These are phyloP conservation scores for Okamejei kenojei DNA, from an alignment of 2,797 vertebrate genomes.

Conservation along the genomic window DNA sequence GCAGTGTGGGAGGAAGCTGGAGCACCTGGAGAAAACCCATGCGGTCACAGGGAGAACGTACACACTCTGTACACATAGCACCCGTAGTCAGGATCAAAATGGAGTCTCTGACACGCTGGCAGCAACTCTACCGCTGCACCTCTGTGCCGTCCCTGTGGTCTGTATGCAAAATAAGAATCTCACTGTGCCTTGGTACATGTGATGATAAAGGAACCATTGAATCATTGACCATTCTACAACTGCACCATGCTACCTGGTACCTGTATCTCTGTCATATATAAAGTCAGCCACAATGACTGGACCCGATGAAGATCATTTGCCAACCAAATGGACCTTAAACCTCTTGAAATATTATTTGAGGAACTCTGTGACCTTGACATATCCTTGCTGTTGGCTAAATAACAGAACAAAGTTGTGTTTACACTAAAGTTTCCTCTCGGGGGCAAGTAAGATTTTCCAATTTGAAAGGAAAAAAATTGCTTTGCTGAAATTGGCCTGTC, in stretches of 20 bases:
- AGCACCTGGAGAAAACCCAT: too few relatives aligned
- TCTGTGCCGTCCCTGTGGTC: too few relatives aligned
- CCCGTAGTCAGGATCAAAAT: too few relatives aligned
- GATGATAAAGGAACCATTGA: too few relatives aligned
- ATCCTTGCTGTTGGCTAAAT: constrained; percentile 14
- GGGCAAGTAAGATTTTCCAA: constrained; percentile 29
- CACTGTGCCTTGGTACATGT: too few relatives aligned
- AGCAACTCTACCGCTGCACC: too few relatives aligned
- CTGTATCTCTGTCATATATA: too few relatives aligned
- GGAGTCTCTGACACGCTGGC: too few relatives aligned
- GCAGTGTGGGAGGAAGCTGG: too few relatives aligned
- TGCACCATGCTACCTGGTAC: neutral
- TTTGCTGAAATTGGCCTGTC: neutral
- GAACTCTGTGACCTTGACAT: constrained; percentile 2
- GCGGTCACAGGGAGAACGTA: too few relatives aligned
- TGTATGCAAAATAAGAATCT: too few relatives aligned
- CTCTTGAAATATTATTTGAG: constrained; percentile 2
- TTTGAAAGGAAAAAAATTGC: neutral
- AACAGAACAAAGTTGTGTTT: constrained; percentile 17
- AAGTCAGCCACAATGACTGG: neutral
- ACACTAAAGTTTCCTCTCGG: neutral
- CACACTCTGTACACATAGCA: too few relatives aligned
- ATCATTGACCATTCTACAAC: neutral
- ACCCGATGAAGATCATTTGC: neutral
- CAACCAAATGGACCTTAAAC: neutral